phyloP scores from a whole-genome alignment of 2,888 invertebrate genomes.

The Eristalis arbustorum region DNA sequence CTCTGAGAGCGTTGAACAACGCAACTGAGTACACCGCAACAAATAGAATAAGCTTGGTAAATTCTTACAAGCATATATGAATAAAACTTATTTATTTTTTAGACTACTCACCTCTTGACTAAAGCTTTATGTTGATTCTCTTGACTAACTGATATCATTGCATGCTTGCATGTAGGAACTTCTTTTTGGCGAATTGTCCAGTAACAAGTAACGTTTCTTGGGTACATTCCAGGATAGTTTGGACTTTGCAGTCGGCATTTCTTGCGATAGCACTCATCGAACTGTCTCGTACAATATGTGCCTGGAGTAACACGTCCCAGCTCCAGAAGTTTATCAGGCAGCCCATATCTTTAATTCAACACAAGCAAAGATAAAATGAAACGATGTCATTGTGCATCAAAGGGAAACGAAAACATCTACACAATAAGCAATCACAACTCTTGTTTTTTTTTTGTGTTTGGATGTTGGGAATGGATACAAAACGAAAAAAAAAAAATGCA shows the following conservation, averaged over 20 bases:
- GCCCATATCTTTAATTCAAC: slow-evolving; percentile 83
- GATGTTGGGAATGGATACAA: slow-evolving; percentile 27
- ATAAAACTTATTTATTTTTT: too few species aligned
- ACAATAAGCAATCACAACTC: slow-evolving; percentile 50
- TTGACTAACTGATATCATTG: slow-evolving; percentile 92
- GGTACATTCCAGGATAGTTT: slow-evolving; percentile 92
- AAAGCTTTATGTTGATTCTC: slow-evolving; percentile 84
- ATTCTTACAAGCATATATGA: too few species aligned
- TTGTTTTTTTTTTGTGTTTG: neutral
- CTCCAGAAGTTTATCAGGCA: slow-evolving; percentile 88
- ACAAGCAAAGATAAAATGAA: neutral
- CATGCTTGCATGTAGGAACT: slow-evolving; percentile 93
- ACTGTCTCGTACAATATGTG: slow-evolving; percentile 91
- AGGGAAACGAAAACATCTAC: slow-evolving; percentile 7
- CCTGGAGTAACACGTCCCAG: slow-evolving; percentile 92
- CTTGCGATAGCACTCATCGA: slow-evolving; percentile 92
- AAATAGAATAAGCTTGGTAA: too few species aligned
- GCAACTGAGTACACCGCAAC: too few species aligned
- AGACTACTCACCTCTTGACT: slow-evolving; percentile 77
- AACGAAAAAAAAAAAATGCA: slow-evolving; percentile 19
- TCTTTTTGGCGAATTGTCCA: slow-evolving; percentile 92
- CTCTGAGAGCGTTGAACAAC: too few species aligned
- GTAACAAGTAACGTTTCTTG: slow-evolving; percentile 93
- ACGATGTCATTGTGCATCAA: slow-evolving; percentile 2
- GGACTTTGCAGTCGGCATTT: slow-evolving; percentile 93